These are phyloP conservation scores for Porites evermanni DNA, from an alignment of 92 coral and sea anemone species.

Conservation along the genomic window DNA sequence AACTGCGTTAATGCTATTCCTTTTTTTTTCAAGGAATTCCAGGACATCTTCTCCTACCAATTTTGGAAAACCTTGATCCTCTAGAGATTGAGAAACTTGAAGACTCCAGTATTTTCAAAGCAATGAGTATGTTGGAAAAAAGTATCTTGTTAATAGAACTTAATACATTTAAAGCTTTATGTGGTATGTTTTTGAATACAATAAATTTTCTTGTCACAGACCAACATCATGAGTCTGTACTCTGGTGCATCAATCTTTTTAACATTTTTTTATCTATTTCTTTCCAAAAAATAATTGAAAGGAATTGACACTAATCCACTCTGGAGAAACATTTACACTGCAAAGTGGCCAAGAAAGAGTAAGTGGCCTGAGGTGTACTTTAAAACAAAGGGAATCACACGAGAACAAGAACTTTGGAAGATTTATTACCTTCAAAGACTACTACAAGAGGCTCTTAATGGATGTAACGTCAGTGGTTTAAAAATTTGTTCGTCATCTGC, in stretches of 20 bases:
- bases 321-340: constrained; percentile 22
- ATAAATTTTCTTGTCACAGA: not conserved
- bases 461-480: not conserved
- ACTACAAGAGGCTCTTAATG: constrained; percentile 40
- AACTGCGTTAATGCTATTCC: not conserved
- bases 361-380: constrained; percentile 43
- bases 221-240: not conserved
- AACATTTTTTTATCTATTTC: not conserved
- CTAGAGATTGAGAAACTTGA: constrained; percentile 46
- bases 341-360: constrained; percentile 27
- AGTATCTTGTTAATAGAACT: not conserved
- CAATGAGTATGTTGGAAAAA: constrained; percentile 5
- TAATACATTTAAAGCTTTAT: no score
- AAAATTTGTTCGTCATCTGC: not conserved
- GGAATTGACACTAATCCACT: constrained; percentile 29
- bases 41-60: not conserved
- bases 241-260: not conserved
- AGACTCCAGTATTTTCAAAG: constrained; percentile 17
- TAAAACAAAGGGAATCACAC: constrained; percentile 14
- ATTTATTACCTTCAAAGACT: constrained; percentile 37
- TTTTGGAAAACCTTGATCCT: constrained; percentile 38
- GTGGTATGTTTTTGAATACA: no score
- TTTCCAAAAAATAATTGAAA: not conserved
- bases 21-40: constrained; percentile 18
- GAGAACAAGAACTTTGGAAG: constrained; percentile 5